Evolutionary conservation across 1,140 invertebrate species (phyloP), one percentile per base, ranked within the genome.

Genomic region (Meloidogyne floridensis): DNA sequence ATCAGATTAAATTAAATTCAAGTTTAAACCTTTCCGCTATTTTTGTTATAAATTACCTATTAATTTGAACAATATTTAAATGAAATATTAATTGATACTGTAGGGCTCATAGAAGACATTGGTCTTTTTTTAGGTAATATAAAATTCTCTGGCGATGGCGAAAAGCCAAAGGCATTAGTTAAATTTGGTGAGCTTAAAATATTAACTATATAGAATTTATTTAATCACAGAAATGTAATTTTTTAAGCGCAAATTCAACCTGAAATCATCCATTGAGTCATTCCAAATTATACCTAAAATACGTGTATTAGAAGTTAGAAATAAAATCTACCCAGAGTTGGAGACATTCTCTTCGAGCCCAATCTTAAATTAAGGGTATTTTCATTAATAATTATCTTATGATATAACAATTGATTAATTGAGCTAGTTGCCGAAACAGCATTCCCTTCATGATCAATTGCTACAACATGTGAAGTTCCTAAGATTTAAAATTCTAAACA

Each of bases 201-300:
- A 10, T 18, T 32, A 53, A 76, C 9, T 13, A 11, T 76, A 13
- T 56, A 76, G 5, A 4, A 5, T 20, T 53, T 20, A 65, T 53
- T 75, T 75, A 10, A 32, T 47, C 0, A 32, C 32, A 32, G 32
- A 47, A 47, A 47, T 6, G 7, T 65, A n/a, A n/a, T 65, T 6
- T 18, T 9, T 59, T 11, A 59, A n/a, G 11, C 13, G 4, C 0
- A n/a, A 65, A 65, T 59, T 59, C 13, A 65, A 79, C 77, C 77
- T 83, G 91, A 98, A 98, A 90, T 98, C 96, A 90, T 97, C 95
- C 95, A 98, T 97, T 71, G 93, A 94, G 89, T 94, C 94, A 91
- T 98, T 98, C 84, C 96, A 93, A 5, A 98, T 91, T 70, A 98
- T 95, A 32, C 96, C 77, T 79, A 6, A 70, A 78, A 20, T 32